Base-by-base conservation (phyloP, 1,140 invertebrate genomes). In the Theocolax elegans region DNA sequence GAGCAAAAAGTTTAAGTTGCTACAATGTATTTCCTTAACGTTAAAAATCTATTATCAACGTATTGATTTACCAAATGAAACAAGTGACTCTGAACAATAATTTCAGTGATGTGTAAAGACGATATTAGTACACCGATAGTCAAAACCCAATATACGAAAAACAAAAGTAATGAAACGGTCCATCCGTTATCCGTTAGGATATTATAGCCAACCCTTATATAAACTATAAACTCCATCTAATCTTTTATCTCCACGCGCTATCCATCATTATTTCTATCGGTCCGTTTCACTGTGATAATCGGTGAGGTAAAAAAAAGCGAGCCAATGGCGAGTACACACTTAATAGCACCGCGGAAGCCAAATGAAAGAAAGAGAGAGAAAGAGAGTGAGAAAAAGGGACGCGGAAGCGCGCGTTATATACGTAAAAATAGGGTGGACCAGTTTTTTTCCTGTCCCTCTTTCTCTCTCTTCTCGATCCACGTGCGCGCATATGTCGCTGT, bases 401-500 rank as follows among this genome's bases (percentile, higher is more conserved):
- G 21, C 56, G 46, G 56, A 53, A 68, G 31, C 56, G 19, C 10
- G 46, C 25, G 38, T n/a, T n/a, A n/a, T n/a, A n/a, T n/a, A 59
- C 19, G 67, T 62, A 42, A 59, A 59, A 76, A 64, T 35, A 73
- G 53, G 59, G 65, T 67, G 54, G 65, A 67, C 65, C 65, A 67
- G 56, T 60, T 67, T 58, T 59, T 67, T 59, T 67, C 42, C 10
- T 29, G 35, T 9, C 15, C 42, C 15, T 44, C 15, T 54, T 23
- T 54, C 27, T 0, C 27, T 54, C 25, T 29, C 19, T 23, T 58
- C 54, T 21, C 74, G 73, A 60, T 74, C 72, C 48, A 74, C 77
- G 42, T 76, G 49, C 8, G 71, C 59, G 46, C 76, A 77, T 38
- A 74, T 53, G 60, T 65, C 75, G 65, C 73, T 72, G 59, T 12